Base-by-base conservation (phyloP, 1,140 invertebrate species). In the Lepidurus arcticus region DNA sequence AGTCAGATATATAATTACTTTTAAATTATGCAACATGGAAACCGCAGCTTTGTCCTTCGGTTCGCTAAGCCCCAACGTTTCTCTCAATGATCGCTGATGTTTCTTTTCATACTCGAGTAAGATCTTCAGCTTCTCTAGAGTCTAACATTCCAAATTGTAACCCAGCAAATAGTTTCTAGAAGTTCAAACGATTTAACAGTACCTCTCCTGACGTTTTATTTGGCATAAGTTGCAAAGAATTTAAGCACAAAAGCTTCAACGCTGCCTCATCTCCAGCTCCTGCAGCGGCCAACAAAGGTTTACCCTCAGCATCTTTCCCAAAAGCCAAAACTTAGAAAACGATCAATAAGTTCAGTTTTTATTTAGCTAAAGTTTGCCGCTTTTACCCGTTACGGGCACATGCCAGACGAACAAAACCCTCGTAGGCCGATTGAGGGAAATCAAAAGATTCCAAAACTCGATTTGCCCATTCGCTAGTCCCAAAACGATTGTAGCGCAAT, bases 371-470 rank as follows among this genome's bases (percentile, higher is more conserved):
- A 13, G 6, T 1, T 16, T 65, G 6, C 5, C 6, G 16, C n/a
- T 16, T 65, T 65, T 65, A 65, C 53, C 53, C 6, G 53, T n/a
- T 65, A 65, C 53, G 6, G 53, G 53, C 3, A 65, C 53, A 8
- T 65, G 16, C 53, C n/a, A 65, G 13, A 65, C 53, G 3, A 65
- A 65, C 3, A 65, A 65, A 65, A 16, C 13, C 21, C 53, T 9
- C 53, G 13, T 21, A n/a, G 53, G 53, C 8, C 53, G 53, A n/a
- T 65, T 65, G 8, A 65, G 21, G 9, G 53, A 11, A 65, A 4
- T 65, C 21, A 65, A 21, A 65, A 78, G 26, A 45, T 78, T 74
- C 78, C 78, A 78, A 24, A 78, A 44, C 42, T 78, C 73, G 10
- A 78, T 74, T 4, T 74, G 73, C 2, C 78, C 78, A 24, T 75